Conservation (phyloP, 2,888 invertebrate genomes). For the Liposcelis brunnea region DNA sequence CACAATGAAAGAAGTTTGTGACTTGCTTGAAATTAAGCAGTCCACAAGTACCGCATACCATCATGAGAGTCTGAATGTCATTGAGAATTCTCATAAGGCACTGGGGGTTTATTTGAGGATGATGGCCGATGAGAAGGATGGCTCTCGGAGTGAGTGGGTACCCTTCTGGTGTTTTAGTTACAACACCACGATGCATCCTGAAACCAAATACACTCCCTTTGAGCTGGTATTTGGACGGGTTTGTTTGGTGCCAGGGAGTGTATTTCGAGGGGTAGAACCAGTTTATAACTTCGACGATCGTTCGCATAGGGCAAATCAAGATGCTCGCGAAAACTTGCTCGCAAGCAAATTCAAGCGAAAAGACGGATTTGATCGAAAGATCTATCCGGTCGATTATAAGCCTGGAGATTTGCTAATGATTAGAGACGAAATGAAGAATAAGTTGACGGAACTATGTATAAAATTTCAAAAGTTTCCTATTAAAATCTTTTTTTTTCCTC, state of each 20-base stretch:
- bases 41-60: background rate
- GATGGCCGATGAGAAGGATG: slow-evolving; percentile 2
- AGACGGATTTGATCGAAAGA: no score
- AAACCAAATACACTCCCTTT: slow-evolving; percentile 16
- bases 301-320: slow-evolving; percentile 13
- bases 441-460: no score
- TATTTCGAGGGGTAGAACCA: slow-evolving; percentile 11
- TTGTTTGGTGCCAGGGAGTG: slow-evolving; percentile 13
- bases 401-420: no score
- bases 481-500: no score
- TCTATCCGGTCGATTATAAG: no score
- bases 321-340: slow-evolving; percentile 9
- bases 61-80: no score
- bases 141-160: slow-evolving; percentile 17
- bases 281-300: slow-evolving; percentile 15
- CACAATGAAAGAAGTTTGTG: no score
- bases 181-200: slow-evolving; percentile 16
- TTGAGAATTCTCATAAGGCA: slow-evolving; percentile 15
- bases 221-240: slow-evolving; percentile 16
- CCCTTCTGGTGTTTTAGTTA: slow-evolving; percentile 17
- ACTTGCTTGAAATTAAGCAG: slow-evolving; percentile 16
- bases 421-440: no score
- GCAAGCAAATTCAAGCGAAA: no score
- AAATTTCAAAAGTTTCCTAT: no score
- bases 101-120: slow-evolving; percentile 15